Evolutionary conservation across 2,113 vertebrate species (phyloP).

Genomic region (Prunella fulvescens): DNA sequence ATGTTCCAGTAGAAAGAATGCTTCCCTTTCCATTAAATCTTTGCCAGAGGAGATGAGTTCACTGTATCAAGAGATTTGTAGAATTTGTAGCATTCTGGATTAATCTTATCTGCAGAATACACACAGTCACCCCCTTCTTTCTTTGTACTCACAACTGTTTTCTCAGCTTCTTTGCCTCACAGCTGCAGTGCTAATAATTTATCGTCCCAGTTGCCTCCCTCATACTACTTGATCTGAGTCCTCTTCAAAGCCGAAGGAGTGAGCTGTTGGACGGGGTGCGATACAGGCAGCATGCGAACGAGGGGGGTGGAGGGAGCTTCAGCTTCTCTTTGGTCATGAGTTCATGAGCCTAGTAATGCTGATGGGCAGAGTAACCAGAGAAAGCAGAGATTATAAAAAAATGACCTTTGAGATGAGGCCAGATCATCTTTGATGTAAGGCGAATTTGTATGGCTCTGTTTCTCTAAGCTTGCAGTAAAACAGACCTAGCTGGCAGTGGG

Average conservation of each 20-base stretch:
- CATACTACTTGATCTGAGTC: neutral
- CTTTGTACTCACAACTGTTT: conserved; percentile 40
- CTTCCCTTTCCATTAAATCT: conserved; percentile 1
- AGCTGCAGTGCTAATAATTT: conserved; percentile 35
- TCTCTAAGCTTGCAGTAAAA: neutral
- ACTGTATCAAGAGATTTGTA: conserved; percentile 17
- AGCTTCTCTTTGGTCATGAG: neutral
- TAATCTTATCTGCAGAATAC: conserved; percentile 30
- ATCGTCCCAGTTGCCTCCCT: neutral
- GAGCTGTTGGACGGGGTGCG: neutral
- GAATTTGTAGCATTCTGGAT: conserved; percentile 37
- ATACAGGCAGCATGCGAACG: neutral
- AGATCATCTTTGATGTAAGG: neutral
- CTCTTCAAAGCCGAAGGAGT: conserved; percentile 36
- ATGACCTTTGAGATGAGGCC: neutral
- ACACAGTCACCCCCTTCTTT: conserved; percentile 8
- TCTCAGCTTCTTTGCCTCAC: conserved; percentile 17
- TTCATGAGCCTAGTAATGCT: conserved; percentile 27
- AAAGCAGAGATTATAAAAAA: neutral
- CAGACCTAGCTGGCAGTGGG: neutral
- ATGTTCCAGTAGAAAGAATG: neutral
- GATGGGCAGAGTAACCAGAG: neutral
- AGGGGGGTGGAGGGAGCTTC: neutral
- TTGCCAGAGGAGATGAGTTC: conserved; percentile 9
- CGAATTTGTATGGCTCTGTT: neutral